Conservation (phyloP, 1,140 invertebrate species). For the Bursaphelenchus mucronatus region DNA sequence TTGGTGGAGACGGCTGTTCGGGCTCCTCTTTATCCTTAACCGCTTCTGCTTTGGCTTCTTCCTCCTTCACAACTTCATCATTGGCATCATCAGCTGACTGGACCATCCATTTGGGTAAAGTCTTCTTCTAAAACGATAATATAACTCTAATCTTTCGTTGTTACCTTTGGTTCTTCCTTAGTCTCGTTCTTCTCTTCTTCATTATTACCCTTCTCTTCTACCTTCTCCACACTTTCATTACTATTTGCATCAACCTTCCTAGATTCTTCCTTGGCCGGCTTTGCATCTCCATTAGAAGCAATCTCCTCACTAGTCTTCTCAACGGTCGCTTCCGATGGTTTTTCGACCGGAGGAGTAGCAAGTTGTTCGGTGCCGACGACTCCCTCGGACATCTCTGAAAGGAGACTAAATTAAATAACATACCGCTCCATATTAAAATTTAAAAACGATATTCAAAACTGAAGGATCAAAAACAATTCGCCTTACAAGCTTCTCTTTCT, state of each 20-base stretch:
- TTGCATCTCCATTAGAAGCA: background rate
- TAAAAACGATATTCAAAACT: too few species aligned
- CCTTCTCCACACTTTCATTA: too few species aligned
- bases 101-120: constrained; percentile 37
- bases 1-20: constrained; percentile 1
- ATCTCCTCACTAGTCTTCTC: background rate
- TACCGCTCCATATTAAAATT: too few species aligned
- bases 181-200: constrained; percentile 13
- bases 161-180: constrained; percentile 23
- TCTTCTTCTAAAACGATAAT: constrained; percentile 31
- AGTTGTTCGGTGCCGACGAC: background rate
- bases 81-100: constrained; percentile 29
- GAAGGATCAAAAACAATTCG: too few species aligned
- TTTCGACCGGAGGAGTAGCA: background rate
- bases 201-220: background rate
- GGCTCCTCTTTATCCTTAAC: constrained; percentile 5
- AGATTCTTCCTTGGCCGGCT: background rate
- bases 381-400: constrained; percentile 15
- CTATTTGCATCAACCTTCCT: constrained; percentile 1
- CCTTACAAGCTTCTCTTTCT: too few species aligned
- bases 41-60: constrained; percentile 25
- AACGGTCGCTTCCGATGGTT: constrained; percentile 1
- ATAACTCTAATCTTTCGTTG: constrained; percentile 4
- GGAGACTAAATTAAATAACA: too few species aligned
- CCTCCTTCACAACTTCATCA: constrained; percentile 26